Conservation (phyloP, 2,797 vertebrate species). For the Sylvia borin region DNA sequence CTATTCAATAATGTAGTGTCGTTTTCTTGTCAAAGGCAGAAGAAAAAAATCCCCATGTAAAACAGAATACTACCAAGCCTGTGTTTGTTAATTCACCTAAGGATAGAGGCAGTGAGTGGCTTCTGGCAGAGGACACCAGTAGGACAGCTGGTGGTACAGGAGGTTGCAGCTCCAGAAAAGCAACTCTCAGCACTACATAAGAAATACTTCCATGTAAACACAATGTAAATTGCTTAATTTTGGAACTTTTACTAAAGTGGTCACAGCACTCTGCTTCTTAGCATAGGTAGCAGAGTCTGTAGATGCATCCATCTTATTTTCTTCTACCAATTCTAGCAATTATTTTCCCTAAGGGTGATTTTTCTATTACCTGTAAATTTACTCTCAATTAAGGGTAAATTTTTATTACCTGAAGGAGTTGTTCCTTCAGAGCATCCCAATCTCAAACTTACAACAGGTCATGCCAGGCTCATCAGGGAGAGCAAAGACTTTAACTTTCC, state of each 20-base stretch:
- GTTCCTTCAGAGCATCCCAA: not conserved
- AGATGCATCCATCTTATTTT: not conserved
- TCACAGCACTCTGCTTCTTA: not conserved
- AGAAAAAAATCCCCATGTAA: not conserved
- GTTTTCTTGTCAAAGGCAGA: not conserved
- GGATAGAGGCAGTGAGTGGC: not conserved
- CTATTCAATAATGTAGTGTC: not conserved
- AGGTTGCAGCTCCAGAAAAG: not conserved
- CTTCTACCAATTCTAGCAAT: not conserved
- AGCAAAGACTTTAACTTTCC: not conserved
- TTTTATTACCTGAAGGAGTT: not conserved
- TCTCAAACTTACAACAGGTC: not conserved
- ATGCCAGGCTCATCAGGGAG: not conserved
- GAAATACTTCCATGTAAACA: accelerated
- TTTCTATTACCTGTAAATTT: not conserved
- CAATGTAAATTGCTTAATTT: not conserved
- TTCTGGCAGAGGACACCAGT: not conserved
- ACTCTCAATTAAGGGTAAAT: not conserved
- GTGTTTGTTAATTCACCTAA: not conserved
- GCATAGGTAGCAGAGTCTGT: not conserved
- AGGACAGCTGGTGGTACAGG: not conserved
- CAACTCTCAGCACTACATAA: not conserved
- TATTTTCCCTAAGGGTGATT: not conserved
- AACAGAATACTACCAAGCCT: not conserved
- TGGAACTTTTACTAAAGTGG: not conserved